phyloP scores from a whole-genome alignment of 2,888 invertebrate genomes.

The Eupsilia transversa region DNA sequence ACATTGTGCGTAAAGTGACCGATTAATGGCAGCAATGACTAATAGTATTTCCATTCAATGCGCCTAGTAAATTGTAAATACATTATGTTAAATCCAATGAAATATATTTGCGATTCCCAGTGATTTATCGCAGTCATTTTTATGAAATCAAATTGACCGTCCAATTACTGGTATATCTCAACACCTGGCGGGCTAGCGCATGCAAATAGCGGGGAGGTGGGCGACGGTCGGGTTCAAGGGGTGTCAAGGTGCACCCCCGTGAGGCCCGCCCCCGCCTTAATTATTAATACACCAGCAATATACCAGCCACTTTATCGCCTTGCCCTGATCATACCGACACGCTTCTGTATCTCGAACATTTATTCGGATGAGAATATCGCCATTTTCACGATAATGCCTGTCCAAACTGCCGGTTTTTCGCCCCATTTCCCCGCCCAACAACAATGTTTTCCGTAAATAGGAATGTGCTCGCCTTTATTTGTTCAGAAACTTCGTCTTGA shows the following conservation, averaged over 20 bases:
- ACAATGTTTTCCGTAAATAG: constrained; percentile 55
- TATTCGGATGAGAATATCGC: constrained; percentile 53
- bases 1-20: constrained; percentile 33
- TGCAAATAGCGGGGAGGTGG: constrained; percentile 70
- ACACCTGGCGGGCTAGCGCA: constrained; percentile 72
- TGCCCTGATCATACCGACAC: constrained; percentile 54
- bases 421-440: constrained; percentile 38
- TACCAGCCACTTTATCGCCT: constrained; percentile 64
- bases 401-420: constrained; percentile 52
- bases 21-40: constrained; percentile 41
- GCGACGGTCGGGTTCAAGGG: constrained; percentile 73
- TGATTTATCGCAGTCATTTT: constrained; percentile 61
- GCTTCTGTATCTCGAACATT: constrained; percentile 57
- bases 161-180: constrained; percentile 71
- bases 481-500: constrained; percentile 23
- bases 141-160: constrained; percentile 70
- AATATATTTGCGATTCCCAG: constrained; percentile 44
- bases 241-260: constrained; percentile 76
- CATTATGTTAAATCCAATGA: constrained; percentile 40
- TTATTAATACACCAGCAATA: constrained; percentile 75
- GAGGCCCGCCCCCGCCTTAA: constrained; percentile 70
- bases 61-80: constrained; percentile 50
- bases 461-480: constrained; percentile 46
- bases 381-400: constrained; percentile 50
- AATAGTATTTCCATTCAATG: constrained; percentile 44